Evolutionary conservation across 1,140 invertebrate species (phyloP).

Genomic region (Cydia strobilella): DNA sequence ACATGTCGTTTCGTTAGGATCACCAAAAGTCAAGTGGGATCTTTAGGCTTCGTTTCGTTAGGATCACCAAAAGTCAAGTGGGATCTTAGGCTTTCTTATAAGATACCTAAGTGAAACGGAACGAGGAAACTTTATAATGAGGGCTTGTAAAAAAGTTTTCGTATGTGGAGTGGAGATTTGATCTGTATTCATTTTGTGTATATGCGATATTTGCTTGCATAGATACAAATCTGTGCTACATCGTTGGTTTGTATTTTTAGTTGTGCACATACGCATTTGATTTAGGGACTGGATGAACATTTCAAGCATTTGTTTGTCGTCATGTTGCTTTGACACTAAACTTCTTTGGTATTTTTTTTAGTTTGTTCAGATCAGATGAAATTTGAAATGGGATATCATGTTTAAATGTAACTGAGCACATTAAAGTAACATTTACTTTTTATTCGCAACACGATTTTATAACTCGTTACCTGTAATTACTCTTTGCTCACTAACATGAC

Average conservation of each 20-base stretch:
- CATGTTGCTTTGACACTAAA: no score
- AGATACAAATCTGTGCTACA: no score
- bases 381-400: no score
- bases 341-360: no score
- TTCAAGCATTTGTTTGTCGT: no score
- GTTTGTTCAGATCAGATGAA: no score
- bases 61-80: slow-evolving; percentile 19
- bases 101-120: slow-evolving; percentile 8
- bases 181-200: slow-evolving; percentile 1
- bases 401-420: no score
- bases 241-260: not conserved
- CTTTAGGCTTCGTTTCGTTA: slow-evolving; percentile 11
- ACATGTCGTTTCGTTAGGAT: slow-evolving; percentile 4
- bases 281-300: no score
- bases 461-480: no score
- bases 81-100: slow-evolving; percentile 17
- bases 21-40: slow-evolving; percentile 14
- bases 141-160: not conserved
- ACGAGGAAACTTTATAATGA: slow-evolving; percentile 12
- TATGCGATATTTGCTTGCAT: not conserved
- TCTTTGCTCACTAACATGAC: no score
- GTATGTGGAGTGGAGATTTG: not conserved
- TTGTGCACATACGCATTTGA: not conserved
- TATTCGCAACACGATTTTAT: no score
- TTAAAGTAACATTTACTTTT: no score